These are phyloP conservation scores for Rallus limicola DNA, from an alignment of 2,113 vertebrate genomes.

Conservation along the genomic window DNA sequence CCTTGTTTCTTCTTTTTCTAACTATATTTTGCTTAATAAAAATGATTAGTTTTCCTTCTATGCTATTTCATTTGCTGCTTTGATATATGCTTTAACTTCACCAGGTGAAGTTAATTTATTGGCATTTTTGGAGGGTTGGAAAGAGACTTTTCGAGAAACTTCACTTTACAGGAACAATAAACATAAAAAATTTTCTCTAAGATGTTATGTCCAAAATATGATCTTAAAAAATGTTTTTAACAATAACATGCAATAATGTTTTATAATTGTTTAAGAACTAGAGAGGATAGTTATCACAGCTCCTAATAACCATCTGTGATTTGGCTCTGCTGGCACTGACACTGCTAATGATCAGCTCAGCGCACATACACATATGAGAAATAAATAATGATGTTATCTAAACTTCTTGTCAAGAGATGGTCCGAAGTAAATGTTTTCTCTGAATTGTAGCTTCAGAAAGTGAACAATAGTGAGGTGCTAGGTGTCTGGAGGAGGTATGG, in stretches of 20 bases:
- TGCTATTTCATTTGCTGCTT: not conserved
- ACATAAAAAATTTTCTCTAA: not conserved
- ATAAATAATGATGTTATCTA: not conserved
- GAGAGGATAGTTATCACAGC: not conserved
- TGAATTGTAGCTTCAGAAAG: not conserved
- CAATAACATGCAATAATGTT: not conserved
- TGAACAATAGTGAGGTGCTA: not conserved
- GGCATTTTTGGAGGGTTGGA: not conserved
- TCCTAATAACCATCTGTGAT: not conserved
- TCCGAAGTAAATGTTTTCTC: not conserved
- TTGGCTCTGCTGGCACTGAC: not conserved
- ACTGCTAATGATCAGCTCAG: not conserved
- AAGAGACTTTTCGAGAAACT: not conserved
- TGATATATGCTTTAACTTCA: not conserved
- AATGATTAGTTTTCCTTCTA: not conserved
- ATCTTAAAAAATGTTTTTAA: not conserved
- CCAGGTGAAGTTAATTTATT: not conserved
- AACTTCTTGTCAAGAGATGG: not conserved
- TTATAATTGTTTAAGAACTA: not conserved
- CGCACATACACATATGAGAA: not conserved
- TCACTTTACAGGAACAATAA: not conserved
- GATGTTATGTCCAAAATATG: accelerated
- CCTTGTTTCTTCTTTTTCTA: not conserved
- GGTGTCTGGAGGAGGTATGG: not conserved
- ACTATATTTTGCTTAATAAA: not conserved